phyloP scores from a whole-genome alignment of 2,113 vertebrate genomes.

The Corythornis madagascariensis region DNA sequence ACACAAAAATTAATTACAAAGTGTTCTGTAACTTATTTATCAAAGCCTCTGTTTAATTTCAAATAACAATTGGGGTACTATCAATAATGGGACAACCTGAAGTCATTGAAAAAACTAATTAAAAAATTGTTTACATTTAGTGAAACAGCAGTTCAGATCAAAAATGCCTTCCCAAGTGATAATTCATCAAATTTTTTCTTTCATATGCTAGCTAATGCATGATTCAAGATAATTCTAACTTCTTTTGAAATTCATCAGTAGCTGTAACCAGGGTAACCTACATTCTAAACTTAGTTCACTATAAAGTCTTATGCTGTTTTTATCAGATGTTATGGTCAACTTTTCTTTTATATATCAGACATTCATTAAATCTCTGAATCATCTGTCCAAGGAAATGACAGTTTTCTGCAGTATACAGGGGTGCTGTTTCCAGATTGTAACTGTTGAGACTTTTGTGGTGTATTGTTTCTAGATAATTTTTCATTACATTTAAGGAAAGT shows the following conservation, averaged over 20 bases:
- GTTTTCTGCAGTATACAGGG: neutral
- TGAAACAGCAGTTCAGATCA: slow-evolving; percentile 12
- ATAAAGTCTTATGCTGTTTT: neutral
- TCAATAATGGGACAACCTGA: slow-evolving; percentile 3
- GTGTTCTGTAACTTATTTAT: slow-evolving; percentile 42
- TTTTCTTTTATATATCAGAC: neutral
- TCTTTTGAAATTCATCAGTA: neutral
- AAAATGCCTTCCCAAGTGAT: slow-evolving; percentile 11
- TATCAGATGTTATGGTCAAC: neutral
- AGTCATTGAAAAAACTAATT: slow-evolving; percentile 36
- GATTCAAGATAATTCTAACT: slow-evolving; percentile 7
- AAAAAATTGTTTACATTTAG: slow-evolving; percentile 55
- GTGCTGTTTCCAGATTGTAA: neutral
- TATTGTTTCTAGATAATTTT: neutral
- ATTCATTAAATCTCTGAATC: neutral
- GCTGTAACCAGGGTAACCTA: slow-evolving; percentile 36
- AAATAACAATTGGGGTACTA: neutral
- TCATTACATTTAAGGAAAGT: neutral
- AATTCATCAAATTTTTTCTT: slow-evolving; percentile 22
- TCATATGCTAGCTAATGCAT: neutral
- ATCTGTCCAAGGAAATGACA: neutral
- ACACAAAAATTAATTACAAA: slow-evolving; percentile 52
- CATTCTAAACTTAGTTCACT: neutral
- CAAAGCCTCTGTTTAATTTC: neutral
- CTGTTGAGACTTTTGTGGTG: neutral